Evolutionary conservation across 2,113 vertebrate genomes (phyloP).

Genomic region (Eupsittula cactorum): DNA sequence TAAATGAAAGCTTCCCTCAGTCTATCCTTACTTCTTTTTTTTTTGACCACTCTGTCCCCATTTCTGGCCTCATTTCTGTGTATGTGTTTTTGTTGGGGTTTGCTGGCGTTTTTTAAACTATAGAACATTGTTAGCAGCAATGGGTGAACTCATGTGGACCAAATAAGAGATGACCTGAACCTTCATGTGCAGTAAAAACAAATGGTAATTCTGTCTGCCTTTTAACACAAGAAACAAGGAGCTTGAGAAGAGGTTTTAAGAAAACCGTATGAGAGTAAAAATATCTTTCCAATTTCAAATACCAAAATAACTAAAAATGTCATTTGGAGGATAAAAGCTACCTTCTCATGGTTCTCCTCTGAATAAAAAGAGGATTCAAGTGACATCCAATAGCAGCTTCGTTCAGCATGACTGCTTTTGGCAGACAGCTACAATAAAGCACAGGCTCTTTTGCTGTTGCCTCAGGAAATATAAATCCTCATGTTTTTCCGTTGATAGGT

Average conservation of each 20-base stretch:
- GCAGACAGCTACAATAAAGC: not conserved
- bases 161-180: not conserved
- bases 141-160: not conserved
- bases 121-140: not conserved
- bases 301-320: not conserved
- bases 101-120: fast-evolving
- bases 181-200: not conserved
- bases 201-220: not conserved
- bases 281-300: not conserved
- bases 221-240: not conserved
- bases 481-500: not conserved
- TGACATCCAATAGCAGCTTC: not conserved
- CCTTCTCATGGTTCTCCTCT: not conserved
- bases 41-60: not conserved
- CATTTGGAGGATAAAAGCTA: not conserved
- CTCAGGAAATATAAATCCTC: not conserved
- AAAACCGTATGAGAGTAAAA: not conserved
- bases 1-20: not conserved
- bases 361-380: not conserved
- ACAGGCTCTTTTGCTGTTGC: not conserved
- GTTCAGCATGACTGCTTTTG: not conserved
- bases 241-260: not conserved
- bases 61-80: not conserved
- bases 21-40: not conserved
- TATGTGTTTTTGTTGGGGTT: not conserved